Evolutionary conservation across 2,888 invertebrate species (phyloP).

Genomic region (Bellardia bayeri): DNA sequence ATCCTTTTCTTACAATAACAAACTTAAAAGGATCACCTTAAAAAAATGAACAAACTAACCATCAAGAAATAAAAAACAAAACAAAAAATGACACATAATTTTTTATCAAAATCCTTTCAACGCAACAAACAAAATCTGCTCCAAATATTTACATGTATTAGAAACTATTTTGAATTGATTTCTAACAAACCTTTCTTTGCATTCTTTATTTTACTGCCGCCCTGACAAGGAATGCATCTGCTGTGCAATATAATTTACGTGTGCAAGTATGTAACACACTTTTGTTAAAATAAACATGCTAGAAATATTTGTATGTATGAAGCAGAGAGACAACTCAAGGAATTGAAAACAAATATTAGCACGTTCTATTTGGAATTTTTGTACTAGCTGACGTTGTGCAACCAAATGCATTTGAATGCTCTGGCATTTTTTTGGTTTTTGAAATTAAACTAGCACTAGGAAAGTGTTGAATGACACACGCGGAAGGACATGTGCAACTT

Average conservation of each 20-base stretch:
- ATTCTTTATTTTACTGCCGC: background rate
- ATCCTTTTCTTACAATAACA: conserved; percentile 33
- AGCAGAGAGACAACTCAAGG: conserved; percentile 38
- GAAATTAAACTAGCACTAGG: conserved; percentile 4
- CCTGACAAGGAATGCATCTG: conserved; percentile 66
- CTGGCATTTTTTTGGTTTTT: background rate
- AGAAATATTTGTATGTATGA: background rate
- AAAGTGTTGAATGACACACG: conserved; percentile 72
- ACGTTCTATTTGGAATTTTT: conserved; percentile 59
- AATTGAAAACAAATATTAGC: conserved; percentile 71
- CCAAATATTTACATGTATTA: conserved; percentile 71
- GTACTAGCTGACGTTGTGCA: background rate
- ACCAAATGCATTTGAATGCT: conserved; percentile 52
- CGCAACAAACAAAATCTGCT: conserved; percentile 47
- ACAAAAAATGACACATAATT: conserved; percentile 51
- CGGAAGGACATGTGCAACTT: conserved; percentile 72
- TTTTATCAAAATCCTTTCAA: conserved; percentile 62
- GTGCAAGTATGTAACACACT: conserved; percentile 53
- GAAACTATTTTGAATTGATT: conserved; percentile 59
- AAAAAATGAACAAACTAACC: background rate
- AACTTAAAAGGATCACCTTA: conserved; percentile 23
- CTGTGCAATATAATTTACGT: conserved; percentile 24
- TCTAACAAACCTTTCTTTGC: conserved; percentile 2
- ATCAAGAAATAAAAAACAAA: conserved; percentile 9
- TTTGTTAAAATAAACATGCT: conserved; percentile 65